Evolutionary conservation across 2,888 invertebrate species (phyloP).

Genomic region (Plutella xylostella): DNA sequence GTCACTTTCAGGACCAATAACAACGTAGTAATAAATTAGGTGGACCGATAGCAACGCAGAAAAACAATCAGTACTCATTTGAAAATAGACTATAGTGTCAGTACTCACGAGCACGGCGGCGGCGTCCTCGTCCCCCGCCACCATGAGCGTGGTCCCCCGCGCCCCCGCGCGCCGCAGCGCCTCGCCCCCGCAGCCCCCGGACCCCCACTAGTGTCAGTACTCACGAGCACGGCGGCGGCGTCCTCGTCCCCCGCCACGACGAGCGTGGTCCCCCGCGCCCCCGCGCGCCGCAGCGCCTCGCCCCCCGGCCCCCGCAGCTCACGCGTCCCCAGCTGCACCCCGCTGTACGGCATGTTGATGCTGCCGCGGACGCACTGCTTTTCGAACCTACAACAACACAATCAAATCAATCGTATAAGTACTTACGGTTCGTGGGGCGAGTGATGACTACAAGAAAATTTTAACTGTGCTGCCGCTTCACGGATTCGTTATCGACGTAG

Average conservation of each 20-base stretch:
- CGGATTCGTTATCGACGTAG: too few species aligned
- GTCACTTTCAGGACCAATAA: too few species aligned
- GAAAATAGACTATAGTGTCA: too few species aligned
- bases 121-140: conserved; percentile 84
- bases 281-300: conserved; percentile 68
- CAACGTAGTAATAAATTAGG: too few species aligned
- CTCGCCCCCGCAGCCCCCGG: conserved; percentile 72
- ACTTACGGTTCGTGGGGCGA: too few species aligned
- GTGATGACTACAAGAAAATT: too few species aligned
- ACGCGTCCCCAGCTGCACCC: conserved; percentile 77
- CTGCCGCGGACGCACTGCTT: conserved; percentile 84
- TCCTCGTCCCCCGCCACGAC: conserved; percentile 84
- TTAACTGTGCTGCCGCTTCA: too few species aligned
- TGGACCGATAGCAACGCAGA: too few species aligned
- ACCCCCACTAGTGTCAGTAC: conserved; percentile 61
- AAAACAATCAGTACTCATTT: too few species aligned
- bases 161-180: conserved; percentile 71
- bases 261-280: conserved; percentile 73
- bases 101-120: too few species aligned
- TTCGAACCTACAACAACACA: conserved; percentile 82
- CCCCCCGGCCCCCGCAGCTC: conserved; percentile 77
- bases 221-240: conserved; percentile 80
- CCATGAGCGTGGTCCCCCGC: conserved; percentile 74
- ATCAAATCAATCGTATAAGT: too few species aligned
- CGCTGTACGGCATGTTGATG: conserved; percentile 89